Base-by-base conservation (phyloP, 2,888 invertebrate species). In the Eulithis testata region DNA sequence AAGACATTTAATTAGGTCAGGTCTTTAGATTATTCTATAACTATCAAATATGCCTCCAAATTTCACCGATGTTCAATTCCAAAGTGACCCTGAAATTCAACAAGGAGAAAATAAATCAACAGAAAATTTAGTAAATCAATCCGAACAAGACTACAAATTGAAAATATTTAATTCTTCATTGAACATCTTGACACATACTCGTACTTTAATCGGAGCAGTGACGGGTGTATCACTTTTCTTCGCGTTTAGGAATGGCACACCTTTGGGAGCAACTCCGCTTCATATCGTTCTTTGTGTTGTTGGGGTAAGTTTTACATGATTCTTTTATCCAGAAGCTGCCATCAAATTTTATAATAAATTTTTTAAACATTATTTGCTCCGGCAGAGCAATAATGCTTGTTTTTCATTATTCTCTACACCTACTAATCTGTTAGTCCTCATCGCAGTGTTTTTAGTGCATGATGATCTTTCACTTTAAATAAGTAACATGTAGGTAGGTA, bases 221-320 rank as follows among this genome's bases (percentile, higher is more conserved):
- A 85, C 87, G 2, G 86, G 85, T 27, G 67, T 82, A 5, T 61
- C 68, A 3, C 11, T 88, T 0, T 36, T 84, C 8, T 90, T 76
- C 60, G 75, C 85, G 1, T 80, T 88, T 7, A 78, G 81, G 63
- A 66, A 65, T 69, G 85, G 84, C 31, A 11, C 79, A 7, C 87
- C 88, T 0, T 21, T 86, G 5, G 74, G 75, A 57, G 68, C 81
- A 0, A 88, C 85, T 7, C 68, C 74, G 27, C 63, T 80, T 50
- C 91, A 91, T 66, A 80, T 90, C 31, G 66, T 86, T 4, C 70
- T 91, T 54, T 91, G 91, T 74, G 88, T 90, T 11, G 64, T 87
- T 58, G 91, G 92, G 78, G 92, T 92, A 72, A 89, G 91, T 85
- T 31, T 8, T 54, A 45, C 11, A 4, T 54, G 49, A 11, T 31